Conservation (phyloP, 1,140 invertebrate genomes). For the Apis cerana region DNA sequence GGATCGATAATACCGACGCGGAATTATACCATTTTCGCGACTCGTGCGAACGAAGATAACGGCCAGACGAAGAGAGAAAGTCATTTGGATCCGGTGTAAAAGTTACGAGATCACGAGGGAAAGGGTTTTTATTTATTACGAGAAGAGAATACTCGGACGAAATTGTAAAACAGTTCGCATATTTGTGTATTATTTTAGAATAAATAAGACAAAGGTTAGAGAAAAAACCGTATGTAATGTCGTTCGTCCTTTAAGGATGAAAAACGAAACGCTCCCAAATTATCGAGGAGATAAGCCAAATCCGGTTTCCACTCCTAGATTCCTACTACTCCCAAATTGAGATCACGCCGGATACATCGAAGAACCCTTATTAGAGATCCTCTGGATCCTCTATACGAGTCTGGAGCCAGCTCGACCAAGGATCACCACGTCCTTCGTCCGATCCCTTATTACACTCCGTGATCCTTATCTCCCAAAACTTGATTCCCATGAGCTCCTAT, state of each 20-base stretch:
- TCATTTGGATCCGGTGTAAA: neutral
- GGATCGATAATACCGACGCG: constrained; percentile 5
- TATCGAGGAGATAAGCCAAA: constrained; percentile 4
- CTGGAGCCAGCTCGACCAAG: neutral
- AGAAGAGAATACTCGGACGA: too few relatives aligned
- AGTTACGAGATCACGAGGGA: neutral
- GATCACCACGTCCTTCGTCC: constrained; percentile 16
- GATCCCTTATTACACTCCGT: constrained; percentile 22
- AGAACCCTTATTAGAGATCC: constrained; percentile 20
- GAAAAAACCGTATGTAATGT: fast-evolving
- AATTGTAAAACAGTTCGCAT: too few relatives aligned
- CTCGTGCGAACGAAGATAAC: neutral
- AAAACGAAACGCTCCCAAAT: neutral
- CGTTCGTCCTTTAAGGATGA: neutral
- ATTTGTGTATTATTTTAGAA: too few relatives aligned
- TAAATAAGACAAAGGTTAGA: too few relatives aligned
- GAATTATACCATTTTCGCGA: neutral
- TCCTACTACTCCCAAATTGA: constrained; percentile 2
- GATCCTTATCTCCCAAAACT: constrained; percentile 31
- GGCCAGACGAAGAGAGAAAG: neutral
- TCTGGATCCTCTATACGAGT: neutral
- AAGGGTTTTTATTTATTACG: too few relatives aligned
- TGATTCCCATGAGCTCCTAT: constrained; percentile 3
- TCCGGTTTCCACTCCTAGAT: neutral
- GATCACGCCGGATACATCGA: neutral